Evolutionary conservation across 2,888 invertebrate genomes (phyloP), one percentile per base, ranked within the genome.

Genomic region (Elaeidobius kamerunicus): DNA sequence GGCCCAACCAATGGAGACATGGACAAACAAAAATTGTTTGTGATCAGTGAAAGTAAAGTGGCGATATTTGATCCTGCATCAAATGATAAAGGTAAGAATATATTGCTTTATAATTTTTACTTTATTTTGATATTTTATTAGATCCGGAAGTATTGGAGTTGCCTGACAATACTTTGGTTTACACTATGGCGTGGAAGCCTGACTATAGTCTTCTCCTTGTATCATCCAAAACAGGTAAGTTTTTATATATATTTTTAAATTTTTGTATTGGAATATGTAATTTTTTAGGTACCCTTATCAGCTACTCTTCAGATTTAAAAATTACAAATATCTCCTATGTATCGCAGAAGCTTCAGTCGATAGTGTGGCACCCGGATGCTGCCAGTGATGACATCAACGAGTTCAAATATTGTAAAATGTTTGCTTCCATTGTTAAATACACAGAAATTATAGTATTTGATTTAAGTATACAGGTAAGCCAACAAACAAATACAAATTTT

Each of bases 351-450:
- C 76, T 90, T 18, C 81, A 85, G 64, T 75, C 77, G 47, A 67
- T 87, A 1, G 75, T 74, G 3, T 91, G 89, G 88, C 89, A 91
- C 71, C 88, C 89, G 0, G 73, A 77, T 42, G 80, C 81, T 57
- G 83, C 82, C 0, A 76, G 78, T 0, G 73, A 73, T 17, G 80
- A 81, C 32, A 69, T 72, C 11, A 75, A 73, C 18, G 18, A 36
- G 15, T 58, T 60, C 70, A 76, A 39, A 85, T 77, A 78, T 63
- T 73, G 75, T 51, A 76, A 83, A 69, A 83, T 85, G 70, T 72
- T 91, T 27, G 85, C 88, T 0, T 70, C 79, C 4, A 80, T 81
- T 28, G 81, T 81, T 18, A 78, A 75, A 52, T 75, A 76, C 20
- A 62, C 68, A 6, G 63, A 62, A n/a, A 72, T 85, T 43, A 70